These are phyloP conservation scores for Tarsius wallacei DNA, from an alignment of 2,797 vertebrate species.

Conservation along the genomic window DNA sequence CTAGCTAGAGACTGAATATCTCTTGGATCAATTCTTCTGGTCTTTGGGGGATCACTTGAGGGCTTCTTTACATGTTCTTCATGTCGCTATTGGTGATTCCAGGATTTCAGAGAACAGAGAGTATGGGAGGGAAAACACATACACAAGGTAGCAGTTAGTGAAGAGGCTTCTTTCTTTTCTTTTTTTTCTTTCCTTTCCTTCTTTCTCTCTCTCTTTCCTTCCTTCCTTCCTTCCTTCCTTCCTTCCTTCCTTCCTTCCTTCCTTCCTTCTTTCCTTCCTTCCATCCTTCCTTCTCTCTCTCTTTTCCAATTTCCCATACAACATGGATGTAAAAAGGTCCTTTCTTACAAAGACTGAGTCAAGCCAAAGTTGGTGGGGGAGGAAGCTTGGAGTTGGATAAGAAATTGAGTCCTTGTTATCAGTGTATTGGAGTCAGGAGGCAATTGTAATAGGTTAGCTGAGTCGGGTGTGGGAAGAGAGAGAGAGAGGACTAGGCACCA, in stretches of 20 bases:
- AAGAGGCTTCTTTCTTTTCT: not conserved
- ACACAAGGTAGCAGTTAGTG: not conserved
- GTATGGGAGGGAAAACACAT: not conserved
- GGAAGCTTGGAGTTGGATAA: not conserved
- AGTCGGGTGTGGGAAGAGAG: not conserved
- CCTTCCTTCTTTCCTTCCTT: no score
- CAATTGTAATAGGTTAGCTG: not conserved
- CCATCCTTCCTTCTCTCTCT: no score
- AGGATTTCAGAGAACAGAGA: not conserved
- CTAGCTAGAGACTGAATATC: not conserved
- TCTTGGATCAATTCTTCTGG: not conserved
- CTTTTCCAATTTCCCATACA: no score
- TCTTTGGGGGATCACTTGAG: conserved; percentile 13
- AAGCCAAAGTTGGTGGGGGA: not conserved
- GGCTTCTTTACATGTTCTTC: not conserved
- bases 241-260: no score
- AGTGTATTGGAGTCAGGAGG: not conserved
- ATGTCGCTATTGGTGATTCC: not conserved
- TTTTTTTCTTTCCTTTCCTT: no score
- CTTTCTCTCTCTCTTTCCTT: no score
- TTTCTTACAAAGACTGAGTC: not conserved
- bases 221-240: no score
- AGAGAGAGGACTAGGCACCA: not conserved
- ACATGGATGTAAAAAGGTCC: no score
- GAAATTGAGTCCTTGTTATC: not conserved